Conservation (phyloP, 2,888 invertebrate species). For the Mythimna loreyi region DNA sequence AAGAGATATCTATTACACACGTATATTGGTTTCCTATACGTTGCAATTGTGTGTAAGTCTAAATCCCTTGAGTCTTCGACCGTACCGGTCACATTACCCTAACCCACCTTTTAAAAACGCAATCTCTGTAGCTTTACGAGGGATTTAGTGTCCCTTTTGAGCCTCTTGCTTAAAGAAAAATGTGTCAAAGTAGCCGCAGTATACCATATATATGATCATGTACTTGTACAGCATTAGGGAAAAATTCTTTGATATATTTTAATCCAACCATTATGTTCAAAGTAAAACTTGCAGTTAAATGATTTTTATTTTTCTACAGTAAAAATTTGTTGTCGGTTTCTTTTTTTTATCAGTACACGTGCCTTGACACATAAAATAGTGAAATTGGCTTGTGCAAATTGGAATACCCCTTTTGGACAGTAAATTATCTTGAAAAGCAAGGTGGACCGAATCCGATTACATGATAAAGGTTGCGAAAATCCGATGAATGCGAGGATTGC, state of each 20-base stretch:
- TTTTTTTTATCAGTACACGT: no score
- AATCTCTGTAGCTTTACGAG: conserved; percentile 51
- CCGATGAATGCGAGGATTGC: no score
- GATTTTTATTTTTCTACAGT: neutral
- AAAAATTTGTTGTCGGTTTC: no score
- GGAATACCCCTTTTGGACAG: no score
- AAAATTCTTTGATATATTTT: neutral
- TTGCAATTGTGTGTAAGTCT: conserved; percentile 3
- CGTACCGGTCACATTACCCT: conserved; percentile 35
- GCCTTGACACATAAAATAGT: no score
- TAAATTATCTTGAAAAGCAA: no score
- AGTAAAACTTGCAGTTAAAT: neutral
- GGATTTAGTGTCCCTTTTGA: conserved; percentile 40
- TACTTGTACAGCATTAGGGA: conserved; percentile 1
- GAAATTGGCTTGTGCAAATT: no score
- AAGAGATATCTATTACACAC: neutral
- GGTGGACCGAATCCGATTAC: no score
- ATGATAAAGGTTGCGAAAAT: no score
- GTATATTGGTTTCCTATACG: neutral
- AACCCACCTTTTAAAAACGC: conserved; percentile 54
- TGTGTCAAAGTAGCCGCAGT: conserved; percentile 28
- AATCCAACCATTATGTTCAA: neutral
- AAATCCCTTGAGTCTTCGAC: conserved; percentile 20
- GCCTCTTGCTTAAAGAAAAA: conserved; percentile 37
- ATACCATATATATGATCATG: conserved; percentile 12